Evolutionary conservation across 2,888 invertebrate genomes (phyloP), one percentile per base, ranked within the genome.

Genomic region (Boloria selene): DNA sequence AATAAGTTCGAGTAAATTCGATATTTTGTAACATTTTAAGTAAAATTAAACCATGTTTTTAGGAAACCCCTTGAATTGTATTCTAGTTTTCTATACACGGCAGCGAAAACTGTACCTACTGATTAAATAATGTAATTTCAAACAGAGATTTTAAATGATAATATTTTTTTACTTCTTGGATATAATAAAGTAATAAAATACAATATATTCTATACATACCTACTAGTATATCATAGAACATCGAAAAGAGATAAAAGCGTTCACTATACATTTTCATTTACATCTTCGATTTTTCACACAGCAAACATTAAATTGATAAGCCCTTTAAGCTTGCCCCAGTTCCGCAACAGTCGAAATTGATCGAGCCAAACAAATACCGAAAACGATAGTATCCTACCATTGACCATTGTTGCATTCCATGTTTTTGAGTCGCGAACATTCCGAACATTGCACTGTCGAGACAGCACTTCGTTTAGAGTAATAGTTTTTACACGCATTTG

Each of bases 381-480:
- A 72, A 74, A 71, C 75, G 76, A 79, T 78, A 76, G 72, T 76
- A 77, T 77, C 77, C 75, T 68, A 31, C 6, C 22, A 22, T 22
- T 22, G 22, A 70, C 79, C 79, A 80, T 80, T 80, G 79, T 79
- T 79, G 65, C 73, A 80, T 80, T 78, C 79, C 78, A 53, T 70
- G 77, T 79, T 80, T 80, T 79, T 77, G 76, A 73, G 70, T 54
- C 58, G 70, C 70, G 67, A 70, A 68, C 74, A 79, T 79, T 78
- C 79, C 72, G 69, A 16, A 67, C 75, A 74, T 77, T 65, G 72
- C 70, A 50, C 61, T 66, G 71, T 74, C 73, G 70, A 72, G 74
- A 72, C 76, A 70, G 70, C 74, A 72, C 71, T 72, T 73, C 73
- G 67, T 66, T 68, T 69, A 71, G 68, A 69, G 72, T 67, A 68